Conservation (phyloP, 2,113 vertebrate species). For the Sterrhoptilus dennistouni region DNA sequence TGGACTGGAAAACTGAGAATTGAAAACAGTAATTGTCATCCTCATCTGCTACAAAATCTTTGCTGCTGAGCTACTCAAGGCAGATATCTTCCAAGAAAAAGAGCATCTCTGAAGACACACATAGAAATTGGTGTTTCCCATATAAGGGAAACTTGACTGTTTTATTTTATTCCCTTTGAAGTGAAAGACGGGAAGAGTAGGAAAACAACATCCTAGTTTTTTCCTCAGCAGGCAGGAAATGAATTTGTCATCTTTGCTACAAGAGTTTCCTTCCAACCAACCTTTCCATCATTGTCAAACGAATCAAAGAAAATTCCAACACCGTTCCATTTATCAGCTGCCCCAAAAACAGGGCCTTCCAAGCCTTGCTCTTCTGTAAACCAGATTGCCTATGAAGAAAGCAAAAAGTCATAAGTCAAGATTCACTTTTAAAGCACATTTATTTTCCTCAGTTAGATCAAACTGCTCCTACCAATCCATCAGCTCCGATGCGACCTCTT, state of each 20-base stretch:
- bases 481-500: constrained; percentile 91
- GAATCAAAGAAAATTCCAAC: constrained; percentile 97
- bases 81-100: neutral
- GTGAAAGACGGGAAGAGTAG: neutral
- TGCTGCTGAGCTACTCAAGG: neutral
- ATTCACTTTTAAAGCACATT: neutral
- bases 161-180: neutral
- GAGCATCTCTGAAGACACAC: neutral
- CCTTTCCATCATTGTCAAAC: constrained; percentile 98
- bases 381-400: constrained; percentile 86
- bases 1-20: neutral
- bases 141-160: neutral
- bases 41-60: neutral
- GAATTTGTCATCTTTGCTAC: neutral
- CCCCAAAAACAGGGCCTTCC: constrained; percentile 93
- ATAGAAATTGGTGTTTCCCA: neutral
- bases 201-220: neutral
- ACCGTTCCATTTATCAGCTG: constrained; percentile 91
- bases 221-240: neutral
- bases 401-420: neutral
- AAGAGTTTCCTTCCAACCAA: constrained; percentile 46
- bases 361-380: constrained; percentile 88
- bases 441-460: neutral
- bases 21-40: neutral
- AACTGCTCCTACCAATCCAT: constrained; percentile 85